Base-by-base conservation (phyloP, 2,888 invertebrate genomes). In the Belgica antarctica region DNA sequence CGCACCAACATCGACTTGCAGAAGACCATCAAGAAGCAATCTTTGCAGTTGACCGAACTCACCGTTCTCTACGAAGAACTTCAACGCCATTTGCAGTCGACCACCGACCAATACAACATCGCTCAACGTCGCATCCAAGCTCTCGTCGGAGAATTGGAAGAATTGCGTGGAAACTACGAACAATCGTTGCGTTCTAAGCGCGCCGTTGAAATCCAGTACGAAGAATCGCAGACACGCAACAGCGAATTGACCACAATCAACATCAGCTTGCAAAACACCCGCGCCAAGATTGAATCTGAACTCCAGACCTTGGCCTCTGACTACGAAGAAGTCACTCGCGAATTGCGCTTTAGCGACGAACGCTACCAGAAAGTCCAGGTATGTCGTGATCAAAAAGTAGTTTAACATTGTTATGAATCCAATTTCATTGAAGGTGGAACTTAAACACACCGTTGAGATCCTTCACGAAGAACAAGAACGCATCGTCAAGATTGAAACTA, bases 241-340 rank as follows among this genome's bases (percentile, higher is more conserved):
- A 95, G 92, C 78, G 97, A 98, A 83, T 83, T 97, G 81, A 92
- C 90, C 76, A 90, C 93, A 77, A 92, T 94, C 86, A 96, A 98
- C 82, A 94, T 96, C 74, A 95, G 94, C 84, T 84, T 99, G 79
- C 89, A 94, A 71, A 92, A 96, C 77, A 88, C 90, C 82, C 97
- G 92, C 86, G 89, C 91, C 79, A 96, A 96, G 84, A 86, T 97
- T 79, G 97, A 97, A 83, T 94, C 94, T 79, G 97, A 98, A 82
- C 84, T 96, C 77, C 83, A 87, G 70, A 89, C 91, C 75, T 87
- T 98, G 76, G 92, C 96, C 75, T 88, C 93, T 75, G 98, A 99
- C 82, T 94, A 98, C 81, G 98, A 99, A 79, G 99, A 99, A 83
- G 92, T 97, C 78, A 92, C 93, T 81, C 94, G 94, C 83, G 96